These are phyloP conservation scores for Sarcophaga caerulescens DNA, from an alignment of 2,888 invertebrate genomes.

Conservation along the genomic window DNA sequence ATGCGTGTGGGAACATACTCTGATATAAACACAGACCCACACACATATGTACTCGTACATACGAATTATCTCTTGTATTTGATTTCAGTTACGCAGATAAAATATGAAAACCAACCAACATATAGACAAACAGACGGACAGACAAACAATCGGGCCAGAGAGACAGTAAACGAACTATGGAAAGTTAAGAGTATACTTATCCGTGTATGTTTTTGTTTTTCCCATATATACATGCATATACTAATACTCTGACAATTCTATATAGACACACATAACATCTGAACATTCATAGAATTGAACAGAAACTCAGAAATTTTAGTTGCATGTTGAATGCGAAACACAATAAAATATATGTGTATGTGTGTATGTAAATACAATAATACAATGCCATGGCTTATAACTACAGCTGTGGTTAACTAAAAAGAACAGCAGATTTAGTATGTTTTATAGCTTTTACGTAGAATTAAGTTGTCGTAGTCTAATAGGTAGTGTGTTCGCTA, in stretches of 20 bases:
- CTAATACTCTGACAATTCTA: background rate
- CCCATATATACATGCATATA: slow-evolving; percentile 19
- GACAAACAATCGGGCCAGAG: background rate
- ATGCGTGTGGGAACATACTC: no score
- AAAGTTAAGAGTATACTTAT: slow-evolving; percentile 7
- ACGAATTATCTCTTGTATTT: background rate
- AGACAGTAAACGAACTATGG: slow-evolving; percentile 22
- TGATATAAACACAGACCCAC: background rate
- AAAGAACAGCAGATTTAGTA: background rate
- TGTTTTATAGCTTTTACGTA: background rate
- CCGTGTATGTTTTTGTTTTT: background rate
- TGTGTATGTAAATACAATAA: slow-evolving; percentile 24
- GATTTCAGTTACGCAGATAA: slow-evolving; percentile 16
- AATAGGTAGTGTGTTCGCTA: no score
- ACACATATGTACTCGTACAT: background rate
- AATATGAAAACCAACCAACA: slow-evolving; percentile 29
- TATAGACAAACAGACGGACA: background rate
- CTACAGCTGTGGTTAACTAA: background rate
- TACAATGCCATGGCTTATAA: background rate
- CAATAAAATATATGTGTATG: background rate
- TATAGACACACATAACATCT: slow-evolving; percentile 38
- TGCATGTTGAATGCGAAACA: slow-evolving; percentile 26
- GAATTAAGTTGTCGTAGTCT: no score
- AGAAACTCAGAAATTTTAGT: slow-evolving; percentile 51
- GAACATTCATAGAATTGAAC: slow-evolving; percentile 53